Conservation (phyloP, 2,113 vertebrate genomes). For the Colaptes auratus region DNA sequence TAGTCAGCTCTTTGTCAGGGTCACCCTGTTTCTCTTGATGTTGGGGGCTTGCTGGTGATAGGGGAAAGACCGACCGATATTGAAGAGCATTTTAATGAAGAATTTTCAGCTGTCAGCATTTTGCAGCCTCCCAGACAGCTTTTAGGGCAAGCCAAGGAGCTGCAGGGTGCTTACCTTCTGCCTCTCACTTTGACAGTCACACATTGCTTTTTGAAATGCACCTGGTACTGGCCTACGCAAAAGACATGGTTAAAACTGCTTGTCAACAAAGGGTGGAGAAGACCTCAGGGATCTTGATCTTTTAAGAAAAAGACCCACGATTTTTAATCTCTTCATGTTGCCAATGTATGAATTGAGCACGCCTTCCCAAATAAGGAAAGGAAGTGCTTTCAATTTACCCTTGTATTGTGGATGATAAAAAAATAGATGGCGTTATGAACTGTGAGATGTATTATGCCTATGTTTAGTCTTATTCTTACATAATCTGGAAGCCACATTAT, state of each 20-base stretch:
- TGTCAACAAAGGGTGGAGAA: neutral
- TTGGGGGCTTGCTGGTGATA: neutral
- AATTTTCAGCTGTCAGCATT: conserved; percentile 21
- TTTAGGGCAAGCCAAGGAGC: neutral
- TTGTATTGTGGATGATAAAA: neutral
- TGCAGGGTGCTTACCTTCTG: neutral
- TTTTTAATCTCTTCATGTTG: neutral
- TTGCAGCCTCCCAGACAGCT: neutral
- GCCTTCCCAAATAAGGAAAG: neutral
- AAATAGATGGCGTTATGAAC: rapidly evolving
- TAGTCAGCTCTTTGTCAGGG: conserved; percentile 55
- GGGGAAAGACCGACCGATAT: neutral
- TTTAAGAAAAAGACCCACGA: neutral
- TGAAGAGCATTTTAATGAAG: neutral
- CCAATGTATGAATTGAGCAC: rapidly evolving
- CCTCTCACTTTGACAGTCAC: neutral
- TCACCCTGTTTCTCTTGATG: conserved; percentile 13
- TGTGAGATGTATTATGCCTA: neutral
- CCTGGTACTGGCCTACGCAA: neutral
- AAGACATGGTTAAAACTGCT: neutral
- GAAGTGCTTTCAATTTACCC: neutral
- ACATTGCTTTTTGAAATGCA: rapidly evolving
- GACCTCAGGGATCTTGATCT: neutral
- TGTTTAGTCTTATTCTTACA: neutral
- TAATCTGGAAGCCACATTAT: neutral